A percentile compares a stretch with the other conserved stretches of the same genome.
phyloP scores from a whole-genome alignment of 2,113 vertebrate species.

The Elanoides forficatus region DNA sequence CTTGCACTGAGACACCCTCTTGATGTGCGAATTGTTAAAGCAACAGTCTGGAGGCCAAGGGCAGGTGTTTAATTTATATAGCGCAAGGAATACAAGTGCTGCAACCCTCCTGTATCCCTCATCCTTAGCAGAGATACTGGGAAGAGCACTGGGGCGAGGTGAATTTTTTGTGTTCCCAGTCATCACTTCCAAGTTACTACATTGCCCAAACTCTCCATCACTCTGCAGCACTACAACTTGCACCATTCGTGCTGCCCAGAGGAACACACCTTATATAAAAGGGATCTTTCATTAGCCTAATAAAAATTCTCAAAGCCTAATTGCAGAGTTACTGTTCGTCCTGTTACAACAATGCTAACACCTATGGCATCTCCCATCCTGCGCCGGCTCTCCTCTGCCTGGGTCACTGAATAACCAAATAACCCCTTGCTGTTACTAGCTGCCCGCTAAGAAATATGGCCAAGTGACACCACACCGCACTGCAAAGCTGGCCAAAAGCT shows the following conservation, averaged over 20 bases:
- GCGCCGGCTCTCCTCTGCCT: neutral
- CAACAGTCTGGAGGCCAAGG: neutral
- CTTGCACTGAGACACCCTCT: neutral
- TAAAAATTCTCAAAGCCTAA: neutral
- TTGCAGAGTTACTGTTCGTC: neutral
- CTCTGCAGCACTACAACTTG: neutral
- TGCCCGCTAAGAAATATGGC: rapidly evolving
- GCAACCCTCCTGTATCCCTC: neutral
- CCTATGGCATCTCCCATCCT: neutral
- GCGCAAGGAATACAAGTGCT: neutral
- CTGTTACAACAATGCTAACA: neutral
- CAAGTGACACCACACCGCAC: rapidly evolving
- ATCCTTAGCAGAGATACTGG: neutral
- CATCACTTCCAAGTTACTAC: rapidly evolving
- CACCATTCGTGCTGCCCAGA: rapidly evolving
- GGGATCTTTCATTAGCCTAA: neutral
- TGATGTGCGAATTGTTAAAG: neutral
- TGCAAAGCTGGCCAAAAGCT: neutral
- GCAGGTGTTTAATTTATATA: neutral
- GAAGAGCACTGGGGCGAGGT: neutral
- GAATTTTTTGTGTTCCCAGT: rapidly evolving
- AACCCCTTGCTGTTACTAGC: neutral
- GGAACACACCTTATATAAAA: neutral
- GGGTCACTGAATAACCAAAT: neutral
- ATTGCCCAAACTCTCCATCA: neutral